These are phyloP conservation scores for Sinella curviseta DNA, from an alignment of 1,140 invertebrate species.

Conservation along the genomic window DNA sequence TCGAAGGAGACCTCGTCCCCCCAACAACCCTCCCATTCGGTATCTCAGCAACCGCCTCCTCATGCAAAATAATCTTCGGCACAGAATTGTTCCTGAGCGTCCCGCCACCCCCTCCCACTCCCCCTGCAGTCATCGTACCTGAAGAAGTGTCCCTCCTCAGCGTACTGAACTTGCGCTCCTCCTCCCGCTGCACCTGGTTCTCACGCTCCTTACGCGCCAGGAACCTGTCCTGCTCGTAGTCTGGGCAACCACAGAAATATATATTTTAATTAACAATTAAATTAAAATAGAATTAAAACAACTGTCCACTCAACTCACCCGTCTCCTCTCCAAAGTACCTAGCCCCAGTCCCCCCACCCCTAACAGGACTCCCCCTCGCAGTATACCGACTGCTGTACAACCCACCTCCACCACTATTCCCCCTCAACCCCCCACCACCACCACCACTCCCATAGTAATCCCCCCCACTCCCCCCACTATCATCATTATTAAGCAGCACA, in stretches of 20 bases:
- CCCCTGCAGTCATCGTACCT: too few species aligned
- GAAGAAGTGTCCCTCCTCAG: too few species aligned
- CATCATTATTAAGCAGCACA: neutral
- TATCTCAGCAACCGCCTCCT: slow-evolving; percentile 7
- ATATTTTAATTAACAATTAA: too few species aligned
- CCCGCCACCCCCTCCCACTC: too few species aligned
- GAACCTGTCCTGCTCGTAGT: neutral
- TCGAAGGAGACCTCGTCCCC: neutral
- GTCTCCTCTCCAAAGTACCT: neutral
- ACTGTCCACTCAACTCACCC: too few species aligned
- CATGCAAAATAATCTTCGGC: neutral
- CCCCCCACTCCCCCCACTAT: neutral
- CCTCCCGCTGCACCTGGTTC: too few species aligned
- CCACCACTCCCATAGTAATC: too few species aligned
- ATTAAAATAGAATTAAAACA: too few species aligned
- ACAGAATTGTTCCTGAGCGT: too few species aligned
- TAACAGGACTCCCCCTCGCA: neutral
- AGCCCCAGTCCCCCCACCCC: neutral
- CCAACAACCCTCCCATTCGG: neutral
- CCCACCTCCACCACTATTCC: neutral
- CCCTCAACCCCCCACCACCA: neutral
- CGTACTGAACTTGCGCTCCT: too few species aligned
- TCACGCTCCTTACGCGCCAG: neutral
- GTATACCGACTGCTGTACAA: neutral
- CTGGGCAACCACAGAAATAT: too few species aligned